Conservation (phyloP, 2,797 vertebrate genomes). For the Miopithecus talapoin region DNA sequence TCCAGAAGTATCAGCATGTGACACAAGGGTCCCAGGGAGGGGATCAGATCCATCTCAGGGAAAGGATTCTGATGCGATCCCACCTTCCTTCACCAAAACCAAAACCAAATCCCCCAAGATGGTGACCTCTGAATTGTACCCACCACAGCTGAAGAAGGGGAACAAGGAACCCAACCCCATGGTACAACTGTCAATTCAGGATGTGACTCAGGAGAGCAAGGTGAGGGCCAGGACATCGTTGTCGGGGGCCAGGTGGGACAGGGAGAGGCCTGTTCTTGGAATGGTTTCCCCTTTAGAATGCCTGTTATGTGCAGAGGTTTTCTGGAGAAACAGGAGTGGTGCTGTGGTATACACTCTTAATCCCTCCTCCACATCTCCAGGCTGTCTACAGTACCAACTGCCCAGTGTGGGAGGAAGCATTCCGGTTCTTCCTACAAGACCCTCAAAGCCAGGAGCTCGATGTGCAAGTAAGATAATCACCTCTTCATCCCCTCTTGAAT, state of each 20-base stretch:
- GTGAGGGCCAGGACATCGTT: conserved; percentile 74
- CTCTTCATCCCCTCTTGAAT: background rate
- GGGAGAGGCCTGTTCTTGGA: background rate
- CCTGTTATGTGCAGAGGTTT: background rate
- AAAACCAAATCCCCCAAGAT: background rate
- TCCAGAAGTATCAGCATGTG: background rate
- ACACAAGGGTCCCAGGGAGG: background rate
- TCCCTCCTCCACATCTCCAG: conserved; percentile 77
- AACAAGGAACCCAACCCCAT: conserved; percentile 93
- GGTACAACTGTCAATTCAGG: conserved; percentile 93
- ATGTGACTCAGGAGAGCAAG: conserved; percentile 92
- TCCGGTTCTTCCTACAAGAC: conserved; percentile 95
- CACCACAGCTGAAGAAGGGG: conserved; percentile 90
- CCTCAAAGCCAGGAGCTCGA: conserved; percentile 91
- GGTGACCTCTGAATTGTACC: background rate
- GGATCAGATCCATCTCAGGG: background rate
- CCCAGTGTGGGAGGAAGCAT: conserved; percentile 94
- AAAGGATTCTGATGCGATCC: background rate
- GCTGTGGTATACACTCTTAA: background rate
- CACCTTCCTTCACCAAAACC: background rate
- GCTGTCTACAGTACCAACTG: conserved; percentile 87
- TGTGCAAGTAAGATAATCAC: conserved; percentile 84
- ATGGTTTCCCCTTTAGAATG: background rate
- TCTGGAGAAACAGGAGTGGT: background rate
- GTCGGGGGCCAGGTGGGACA: background rate